Percentiles rank a stretch among this genome's conserved stretches.
Conservation (phyloP, 2,888 invertebrate species). For the Arrhopalites spinosus region DNA sequence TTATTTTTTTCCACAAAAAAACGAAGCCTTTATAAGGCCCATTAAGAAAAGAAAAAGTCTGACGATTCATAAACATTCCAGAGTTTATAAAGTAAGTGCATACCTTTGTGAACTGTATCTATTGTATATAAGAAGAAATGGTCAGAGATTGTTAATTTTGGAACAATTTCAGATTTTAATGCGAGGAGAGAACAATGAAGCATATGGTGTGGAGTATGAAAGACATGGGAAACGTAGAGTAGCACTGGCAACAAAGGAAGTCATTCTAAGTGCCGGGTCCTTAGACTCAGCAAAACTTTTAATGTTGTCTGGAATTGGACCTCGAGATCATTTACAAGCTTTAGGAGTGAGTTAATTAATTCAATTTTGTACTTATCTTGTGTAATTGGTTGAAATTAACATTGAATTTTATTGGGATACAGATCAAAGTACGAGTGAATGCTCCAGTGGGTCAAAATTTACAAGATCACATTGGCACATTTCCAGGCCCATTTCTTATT, state of each 20-base stretch:
- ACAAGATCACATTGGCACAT: conserved; percentile 54
- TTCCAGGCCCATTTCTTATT: conserved; percentile 51
- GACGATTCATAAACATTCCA: conserved; percentile 51
- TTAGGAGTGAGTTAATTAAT: conserved; percentile 33
- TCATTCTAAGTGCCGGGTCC: conserved; percentile 51
- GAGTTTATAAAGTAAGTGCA: conserved; percentile 49
- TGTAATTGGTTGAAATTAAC: too few relatives aligned
- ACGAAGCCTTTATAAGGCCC: too few relatives aligned
- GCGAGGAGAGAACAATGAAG: conserved; percentile 53
- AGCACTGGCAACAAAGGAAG: conserved; percentile 54
- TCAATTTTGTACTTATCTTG: not conserved
- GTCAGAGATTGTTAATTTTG: not conserved
- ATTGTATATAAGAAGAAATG: not conserved
- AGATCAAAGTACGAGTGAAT: conserved; percentile 49
- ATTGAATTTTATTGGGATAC: not conserved
- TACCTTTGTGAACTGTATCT: not conserved
- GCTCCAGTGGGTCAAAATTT: conserved; percentile 54
- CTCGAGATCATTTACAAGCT: conserved; percentile 34
- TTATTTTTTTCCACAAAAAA: too few relatives aligned
- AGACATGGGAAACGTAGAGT: conserved; percentile 47
- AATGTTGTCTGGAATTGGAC: conserved; percentile 44
- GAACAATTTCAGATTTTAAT: conserved; percentile 43
- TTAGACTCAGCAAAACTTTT: conserved; percentile 43
- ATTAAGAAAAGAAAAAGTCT: conserved; percentile 46
- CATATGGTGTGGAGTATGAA: conserved; percentile 52